Evolutionary conservation across 2,113 vertebrate genomes (phyloP).

Genomic region (Charadrius vociferus): DNA sequence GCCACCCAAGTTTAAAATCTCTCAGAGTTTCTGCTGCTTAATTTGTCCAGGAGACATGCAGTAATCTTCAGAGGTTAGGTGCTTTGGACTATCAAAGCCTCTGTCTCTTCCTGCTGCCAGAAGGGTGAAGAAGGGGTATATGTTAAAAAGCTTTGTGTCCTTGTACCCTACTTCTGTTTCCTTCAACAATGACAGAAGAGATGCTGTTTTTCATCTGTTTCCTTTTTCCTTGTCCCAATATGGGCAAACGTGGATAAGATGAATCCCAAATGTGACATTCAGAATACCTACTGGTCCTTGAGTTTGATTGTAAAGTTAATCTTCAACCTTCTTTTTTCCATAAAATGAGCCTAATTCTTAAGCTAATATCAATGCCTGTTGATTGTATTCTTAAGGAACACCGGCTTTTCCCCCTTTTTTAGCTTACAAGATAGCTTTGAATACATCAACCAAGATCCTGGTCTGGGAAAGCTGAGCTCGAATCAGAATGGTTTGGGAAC

Average conservation of each 20-base stretch:
- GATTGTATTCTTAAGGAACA: neutral
- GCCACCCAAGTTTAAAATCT: neutral
- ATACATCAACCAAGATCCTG: slow-evolving; percentile 82
- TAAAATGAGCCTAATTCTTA: neutral
- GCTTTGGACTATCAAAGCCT: neutral
- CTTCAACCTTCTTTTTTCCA: neutral
- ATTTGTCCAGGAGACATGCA: neutral
- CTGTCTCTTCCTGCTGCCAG: neutral
- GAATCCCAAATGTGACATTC: neutral
- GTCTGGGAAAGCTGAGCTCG: slow-evolving; percentile 69
- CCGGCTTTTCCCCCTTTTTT: neutral
- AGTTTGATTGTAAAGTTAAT: neutral
- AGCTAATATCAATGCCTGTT: neutral
- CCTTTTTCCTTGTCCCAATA: neutral
- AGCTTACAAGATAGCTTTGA: slow-evolving; percentile 90
- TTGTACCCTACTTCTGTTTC: neutral
- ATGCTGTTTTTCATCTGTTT: neutral
- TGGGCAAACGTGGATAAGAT: neutral
- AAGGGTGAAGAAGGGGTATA: neutral
- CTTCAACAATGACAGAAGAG: neutral
- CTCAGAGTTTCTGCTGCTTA: neutral
- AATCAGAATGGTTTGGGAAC: slow-evolving; percentile 75
- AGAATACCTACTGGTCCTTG: neutral
- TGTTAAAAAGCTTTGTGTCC: neutral
- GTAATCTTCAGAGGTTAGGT: neutral